A percentile compares a stretch with the other conserved stretches of the same genome.
Evolutionary conservation across 1,140 invertebrate genomes (phyloP).

Genomic region (Berghia stephanieae): DNA sequence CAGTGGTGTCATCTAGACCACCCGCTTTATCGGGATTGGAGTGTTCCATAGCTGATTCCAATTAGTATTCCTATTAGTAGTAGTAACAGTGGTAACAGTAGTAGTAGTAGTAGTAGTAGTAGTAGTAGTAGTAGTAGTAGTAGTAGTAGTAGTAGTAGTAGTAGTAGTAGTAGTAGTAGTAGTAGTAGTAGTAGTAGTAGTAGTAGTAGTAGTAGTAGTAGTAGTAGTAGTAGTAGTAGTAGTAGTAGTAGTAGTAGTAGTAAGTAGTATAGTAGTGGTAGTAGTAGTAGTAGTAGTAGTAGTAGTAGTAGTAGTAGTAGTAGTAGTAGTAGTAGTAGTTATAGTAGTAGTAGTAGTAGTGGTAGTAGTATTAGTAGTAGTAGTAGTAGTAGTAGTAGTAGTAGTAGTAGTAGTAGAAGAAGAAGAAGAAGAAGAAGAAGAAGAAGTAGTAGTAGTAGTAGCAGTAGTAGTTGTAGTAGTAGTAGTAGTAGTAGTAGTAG

Average conservation of each 20-base stretch:
- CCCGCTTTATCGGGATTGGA: too few species aligned
- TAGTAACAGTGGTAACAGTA: too few species aligned
- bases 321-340: not conserved
- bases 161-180: slow-evolving; percentile 1
- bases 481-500: slow-evolving; percentile 2
- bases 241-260: too few species aligned
- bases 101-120: too few species aligned
- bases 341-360: slow-evolving; percentile 2
- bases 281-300: too few species aligned
- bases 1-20: too few species aligned
- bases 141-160: too few species aligned
- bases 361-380: too few species aligned
- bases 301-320: slow-evolving; percentile 2
- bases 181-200: slow-evolving; percentile 2
- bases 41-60: too few species aligned
- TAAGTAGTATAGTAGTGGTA: too few species aligned
- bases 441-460: not conserved
- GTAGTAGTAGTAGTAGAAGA: not conserved
- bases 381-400: slow-evolving; percentile 2
- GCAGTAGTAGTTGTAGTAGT: not conserved
- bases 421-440: not conserved
- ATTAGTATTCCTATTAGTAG: too few species aligned
- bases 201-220: slow-evolving; percentile 2
- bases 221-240: slow-evolving; percentile 1
- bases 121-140: too few species aligned